Percentiles rank a stretch among this genome's conserved stretches.
Conservation (phyloP, 2,888 invertebrate genomes). For the Nemapogon koenigi region DNA sequence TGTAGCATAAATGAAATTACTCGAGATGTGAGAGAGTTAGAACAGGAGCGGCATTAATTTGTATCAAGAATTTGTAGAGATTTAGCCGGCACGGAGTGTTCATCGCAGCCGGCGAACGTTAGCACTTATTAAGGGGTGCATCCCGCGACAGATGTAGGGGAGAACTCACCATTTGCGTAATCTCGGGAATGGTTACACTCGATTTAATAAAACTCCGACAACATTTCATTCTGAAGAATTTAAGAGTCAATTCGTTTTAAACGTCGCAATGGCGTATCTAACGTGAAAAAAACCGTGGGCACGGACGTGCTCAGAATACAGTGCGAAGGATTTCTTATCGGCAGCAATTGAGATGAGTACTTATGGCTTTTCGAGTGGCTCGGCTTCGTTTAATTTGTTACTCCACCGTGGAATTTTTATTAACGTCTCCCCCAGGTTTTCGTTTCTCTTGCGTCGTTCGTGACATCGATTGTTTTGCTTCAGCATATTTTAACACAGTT, state of each 20-base stretch:
- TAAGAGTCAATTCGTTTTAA: constrained; percentile 64
- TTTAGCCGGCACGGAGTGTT: constrained; percentile 56
- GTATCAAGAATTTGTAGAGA: constrained; percentile 65
- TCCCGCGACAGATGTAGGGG: constrained; percentile 65
- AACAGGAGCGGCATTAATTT: constrained; percentile 58
- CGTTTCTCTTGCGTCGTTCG: constrained; percentile 22
- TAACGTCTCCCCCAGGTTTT: constrained; percentile 48
- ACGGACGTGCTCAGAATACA: constrained; percentile 62
- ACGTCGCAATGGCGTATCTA: constrained; percentile 55
- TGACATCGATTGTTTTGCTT: constrained; percentile 7
- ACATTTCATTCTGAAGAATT: constrained; percentile 63
- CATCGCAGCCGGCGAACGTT: constrained; percentile 61
- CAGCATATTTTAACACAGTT: constrained; percentile 7
- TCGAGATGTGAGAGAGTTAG: constrained; percentile 42
- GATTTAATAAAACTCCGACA: constrained; percentile 65
- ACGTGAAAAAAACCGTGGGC: constrained; percentile 60
- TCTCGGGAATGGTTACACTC: constrained; percentile 64
- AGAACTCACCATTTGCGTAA: constrained; percentile 62
- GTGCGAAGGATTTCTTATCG: constrained; percentile 62
- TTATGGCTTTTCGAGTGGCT: constrained; percentile 65
- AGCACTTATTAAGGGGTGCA: constrained; percentile 66
- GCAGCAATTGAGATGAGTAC: constrained; percentile 65
- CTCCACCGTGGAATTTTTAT: constrained; percentile 63
- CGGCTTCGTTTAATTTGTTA: constrained; percentile 65
- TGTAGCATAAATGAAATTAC: constrained; percentile 53